These are phyloP conservation scores for Cyprinella venusta DNA, from an alignment of 2,797 vertebrate genomes.

Conservation along the genomic window DNA sequence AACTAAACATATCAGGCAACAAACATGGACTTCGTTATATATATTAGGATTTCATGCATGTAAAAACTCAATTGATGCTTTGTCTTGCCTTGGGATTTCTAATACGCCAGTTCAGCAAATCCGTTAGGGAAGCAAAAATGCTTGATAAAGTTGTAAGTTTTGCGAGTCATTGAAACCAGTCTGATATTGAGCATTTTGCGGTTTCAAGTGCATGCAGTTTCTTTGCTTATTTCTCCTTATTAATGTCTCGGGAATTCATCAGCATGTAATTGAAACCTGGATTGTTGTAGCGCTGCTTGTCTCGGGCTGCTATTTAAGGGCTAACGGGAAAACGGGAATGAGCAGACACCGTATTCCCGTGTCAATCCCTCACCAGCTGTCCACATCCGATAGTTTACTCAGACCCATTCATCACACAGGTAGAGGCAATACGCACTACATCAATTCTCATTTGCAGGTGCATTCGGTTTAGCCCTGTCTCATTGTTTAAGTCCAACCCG, in stretches of 20 bases:
- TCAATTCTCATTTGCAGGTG: conserved; percentile 54
- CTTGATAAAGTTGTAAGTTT: background rate
- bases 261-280: conserved; percentile 48
- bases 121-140: background rate
- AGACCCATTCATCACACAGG: conserved; percentile 48
- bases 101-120: conserved; percentile 18
- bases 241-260: conserved; percentile 42
- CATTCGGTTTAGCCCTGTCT: conserved; percentile 40
- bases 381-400: conserved; percentile 28
- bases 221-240: conserved; percentile 24
- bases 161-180: background rate
- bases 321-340: background rate
- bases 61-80: background rate
- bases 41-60: background rate
- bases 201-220: conserved; percentile 24
- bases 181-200: background rate
- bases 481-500: conserved; percentile 42
- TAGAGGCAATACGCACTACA: conserved; percentile 39
- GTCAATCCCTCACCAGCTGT: conserved; percentile 21
- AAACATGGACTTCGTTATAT: background rate
- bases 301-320: conserved; percentile 27
- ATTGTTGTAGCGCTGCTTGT: conserved; percentile 19
- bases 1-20: background rate
- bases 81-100: background rate
- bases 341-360: conserved; percentile 8